These are phyloP conservation scores for Halichoeres trimaculatus DNA, from an alignment of 2,113 vertebrate species.

Conservation along the genomic window DNA sequence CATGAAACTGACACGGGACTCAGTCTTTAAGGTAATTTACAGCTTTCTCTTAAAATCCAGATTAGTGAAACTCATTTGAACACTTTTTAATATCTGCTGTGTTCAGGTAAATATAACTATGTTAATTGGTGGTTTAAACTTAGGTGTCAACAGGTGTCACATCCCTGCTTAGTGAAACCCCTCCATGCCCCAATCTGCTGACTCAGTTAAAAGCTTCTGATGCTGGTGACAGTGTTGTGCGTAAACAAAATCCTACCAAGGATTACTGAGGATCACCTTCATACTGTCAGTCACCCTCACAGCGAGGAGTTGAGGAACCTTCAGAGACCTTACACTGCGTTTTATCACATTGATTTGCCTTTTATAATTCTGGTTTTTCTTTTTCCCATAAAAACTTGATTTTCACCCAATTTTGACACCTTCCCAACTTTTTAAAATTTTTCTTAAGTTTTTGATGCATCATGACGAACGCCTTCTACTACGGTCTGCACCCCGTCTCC, in stretches of 20 bases:
- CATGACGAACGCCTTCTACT: constrained; percentile 63
- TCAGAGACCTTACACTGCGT: constrained; percentile 11
- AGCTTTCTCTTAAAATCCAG: neutral
- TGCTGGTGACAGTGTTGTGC: constrained; percentile 19
- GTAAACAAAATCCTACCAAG: constrained; percentile 65
- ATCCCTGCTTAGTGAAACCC: neutral
- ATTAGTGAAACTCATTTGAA: neutral
- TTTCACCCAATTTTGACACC: neutral
- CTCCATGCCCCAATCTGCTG: constrained; percentile 41
- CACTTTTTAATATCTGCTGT: neutral
- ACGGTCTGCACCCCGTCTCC: constrained; percentile 71
- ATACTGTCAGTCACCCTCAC: constrained; percentile 10
- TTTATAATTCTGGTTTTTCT: too few species aligned
- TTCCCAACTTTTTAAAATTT: too few species aligned
- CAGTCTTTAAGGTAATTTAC: constrained; percentile 57
- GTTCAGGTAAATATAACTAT: neutral
- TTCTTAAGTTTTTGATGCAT: neutral
- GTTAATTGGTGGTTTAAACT: neutral
- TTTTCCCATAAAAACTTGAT: neutral
- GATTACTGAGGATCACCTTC: constrained; percentile 64
- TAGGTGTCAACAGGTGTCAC: neutral
- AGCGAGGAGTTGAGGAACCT: constrained; percentile 19
- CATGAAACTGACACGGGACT: neutral
- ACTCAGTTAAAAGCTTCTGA: constrained; percentile 38
- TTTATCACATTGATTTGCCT: neutral